A percentile compares a stretch with the other conserved stretches of the same genome.
Conservation (phyloP, 2,113 vertebrate genomes). For the Lepus americanus region DNA sequence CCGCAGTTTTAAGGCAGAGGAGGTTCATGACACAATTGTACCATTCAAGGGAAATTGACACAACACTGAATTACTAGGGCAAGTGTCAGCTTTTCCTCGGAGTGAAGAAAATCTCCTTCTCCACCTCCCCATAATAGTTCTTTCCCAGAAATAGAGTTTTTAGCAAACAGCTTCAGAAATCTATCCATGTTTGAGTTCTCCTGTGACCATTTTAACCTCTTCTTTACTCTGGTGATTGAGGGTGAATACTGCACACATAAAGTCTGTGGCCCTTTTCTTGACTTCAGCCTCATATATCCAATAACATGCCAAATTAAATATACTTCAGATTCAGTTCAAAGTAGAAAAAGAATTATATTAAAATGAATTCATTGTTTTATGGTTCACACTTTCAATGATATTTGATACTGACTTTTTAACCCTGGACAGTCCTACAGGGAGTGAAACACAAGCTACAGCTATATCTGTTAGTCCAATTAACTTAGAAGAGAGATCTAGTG, state of each 20-base stretch:
- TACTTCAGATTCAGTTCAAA: neutral
- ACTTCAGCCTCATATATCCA: neutral
- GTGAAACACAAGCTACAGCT: neutral
- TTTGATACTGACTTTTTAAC: slow-evolving; percentile 22
- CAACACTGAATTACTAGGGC: neutral
- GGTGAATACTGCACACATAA: neutral
- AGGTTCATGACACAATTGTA: neutral
- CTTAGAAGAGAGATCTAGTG: neutral
- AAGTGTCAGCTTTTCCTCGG: neutral
- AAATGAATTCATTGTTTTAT: slow-evolving; percentile 9
- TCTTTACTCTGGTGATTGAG: neutral
- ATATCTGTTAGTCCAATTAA: neutral
- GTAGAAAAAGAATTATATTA: neutral
- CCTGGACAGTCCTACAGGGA: neutral
- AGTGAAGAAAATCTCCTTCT: neutral
- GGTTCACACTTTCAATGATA: neutral
- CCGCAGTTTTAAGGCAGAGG: neutral
- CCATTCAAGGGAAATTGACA: neutral
- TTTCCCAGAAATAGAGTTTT: slow-evolving; percentile 50
- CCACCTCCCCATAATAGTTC: neutral
- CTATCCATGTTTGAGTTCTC: neutral
- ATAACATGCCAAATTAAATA: neutral
- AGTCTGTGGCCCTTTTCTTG: neutral
- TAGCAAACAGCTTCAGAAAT: slow-evolving; percentile 1
- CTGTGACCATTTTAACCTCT: neutral